Evolutionary conservation across 2,797 vertebrate genomes (phyloP).

Genomic region (Tauraco hartlaubi): DNA sequence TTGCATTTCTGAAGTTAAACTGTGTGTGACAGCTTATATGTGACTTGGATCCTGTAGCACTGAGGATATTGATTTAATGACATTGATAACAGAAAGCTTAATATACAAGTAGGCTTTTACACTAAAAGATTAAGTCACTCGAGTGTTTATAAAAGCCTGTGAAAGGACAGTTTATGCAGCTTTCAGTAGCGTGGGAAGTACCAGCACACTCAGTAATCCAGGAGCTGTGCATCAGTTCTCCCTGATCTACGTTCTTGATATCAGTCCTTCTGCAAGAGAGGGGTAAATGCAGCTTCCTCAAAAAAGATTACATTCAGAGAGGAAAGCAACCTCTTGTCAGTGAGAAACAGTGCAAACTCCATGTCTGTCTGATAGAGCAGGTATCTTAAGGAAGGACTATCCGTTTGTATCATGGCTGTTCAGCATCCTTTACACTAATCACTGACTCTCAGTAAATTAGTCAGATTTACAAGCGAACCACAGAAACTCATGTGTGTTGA

Average conservation of each 20-base stretch:
- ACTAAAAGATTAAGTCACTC: conserved; percentile 14
- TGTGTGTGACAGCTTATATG: conserved; percentile 29
- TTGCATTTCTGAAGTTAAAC: conserved; percentile 53
- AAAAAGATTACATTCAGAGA: fast-evolving
- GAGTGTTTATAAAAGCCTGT: conserved; percentile 23
- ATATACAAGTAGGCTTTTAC: conserved; percentile 20
- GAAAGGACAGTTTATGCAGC: background rate
- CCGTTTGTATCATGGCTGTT: background rate
- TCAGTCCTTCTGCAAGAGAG: background rate
- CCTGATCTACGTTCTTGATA: background rate
- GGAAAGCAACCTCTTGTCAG: background rate
- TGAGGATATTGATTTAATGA: conserved; percentile 68
- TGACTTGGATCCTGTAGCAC: conserved; percentile 17
- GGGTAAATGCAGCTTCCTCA: background rate
- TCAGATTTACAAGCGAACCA: background rate
- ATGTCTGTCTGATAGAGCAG: background rate
- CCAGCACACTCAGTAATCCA: background rate
- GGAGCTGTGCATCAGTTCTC: background rate
- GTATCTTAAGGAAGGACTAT: background rate
- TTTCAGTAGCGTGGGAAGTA: background rate
- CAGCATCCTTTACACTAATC: background rate
- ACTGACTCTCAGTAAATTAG: background rate
- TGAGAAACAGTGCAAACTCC: background rate
- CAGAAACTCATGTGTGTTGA: background rate
- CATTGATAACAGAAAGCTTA: conserved; percentile 45